Evolutionary conservation across 2,888 invertebrate genomes (phyloP).

Genomic region (Sialis lutaria): DNA sequence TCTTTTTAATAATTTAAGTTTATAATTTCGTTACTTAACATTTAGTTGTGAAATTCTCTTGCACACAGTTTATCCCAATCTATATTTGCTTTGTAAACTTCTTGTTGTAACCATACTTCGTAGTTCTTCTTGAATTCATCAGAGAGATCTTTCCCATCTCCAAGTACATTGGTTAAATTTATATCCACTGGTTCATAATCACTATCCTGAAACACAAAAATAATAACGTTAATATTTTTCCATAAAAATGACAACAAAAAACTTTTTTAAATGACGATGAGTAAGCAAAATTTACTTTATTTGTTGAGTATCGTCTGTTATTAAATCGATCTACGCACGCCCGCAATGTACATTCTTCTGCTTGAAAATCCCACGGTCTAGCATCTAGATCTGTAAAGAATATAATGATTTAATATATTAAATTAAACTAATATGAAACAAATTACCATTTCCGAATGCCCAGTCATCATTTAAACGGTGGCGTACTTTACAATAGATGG

Average conservation of each 20-base stretch:
- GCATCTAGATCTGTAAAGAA: conserved; percentile 66
- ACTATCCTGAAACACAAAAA: conserved; percentile 26
- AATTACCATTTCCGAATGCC: conserved; percentile 89
- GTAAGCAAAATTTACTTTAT: conserved; percentile 15
- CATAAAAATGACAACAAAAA: neutral
- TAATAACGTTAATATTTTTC: neutral
- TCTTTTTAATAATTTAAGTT: no score
- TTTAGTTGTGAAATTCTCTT: no score
- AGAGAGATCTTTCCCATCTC: conserved; percentile 62
- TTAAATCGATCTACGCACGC: conserved; percentile 94
- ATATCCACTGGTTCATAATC: conserved; percentile 57
- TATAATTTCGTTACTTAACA: no score
- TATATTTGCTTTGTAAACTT: conserved; percentile 78
- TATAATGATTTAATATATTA: neutral
- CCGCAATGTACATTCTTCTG: conserved; percentile 88
- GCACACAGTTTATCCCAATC: conserved; percentile 49
- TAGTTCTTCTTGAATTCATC: conserved; percentile 89
- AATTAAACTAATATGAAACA: neutral
- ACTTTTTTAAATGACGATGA: no score
- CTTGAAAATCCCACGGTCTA: conserved; percentile 95
- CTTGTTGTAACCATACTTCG: conserved; percentile 88
- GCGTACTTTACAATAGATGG: conserved; percentile 93
- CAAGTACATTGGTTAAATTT: conserved; percentile 66
- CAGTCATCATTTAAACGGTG: conserved; percentile 97
- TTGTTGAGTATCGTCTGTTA: conserved; percentile 57